These are phyloP conservation scores for Neogobius melanostomus DNA, from an alignment of 2,113 vertebrate species.

Conservation along the genomic window DNA sequence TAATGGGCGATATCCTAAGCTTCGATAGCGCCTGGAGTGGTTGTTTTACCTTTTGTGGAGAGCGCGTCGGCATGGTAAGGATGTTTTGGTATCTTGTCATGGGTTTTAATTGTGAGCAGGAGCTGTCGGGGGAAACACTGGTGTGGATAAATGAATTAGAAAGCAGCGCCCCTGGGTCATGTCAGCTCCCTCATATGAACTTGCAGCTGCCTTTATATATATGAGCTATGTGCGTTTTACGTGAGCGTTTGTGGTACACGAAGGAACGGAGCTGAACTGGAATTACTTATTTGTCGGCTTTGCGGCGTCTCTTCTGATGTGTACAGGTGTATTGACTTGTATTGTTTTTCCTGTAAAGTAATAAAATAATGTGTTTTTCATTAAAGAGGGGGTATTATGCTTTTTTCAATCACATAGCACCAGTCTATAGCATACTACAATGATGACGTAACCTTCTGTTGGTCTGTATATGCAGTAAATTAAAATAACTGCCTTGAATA, in stretches of 20 bases:
- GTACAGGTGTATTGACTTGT: too few species aligned
- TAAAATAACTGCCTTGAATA: too few species aligned
- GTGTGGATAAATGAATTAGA: constrained; percentile 73
- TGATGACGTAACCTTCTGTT: too few species aligned
- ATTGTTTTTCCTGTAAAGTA: too few species aligned
- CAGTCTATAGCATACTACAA: too few species aligned
- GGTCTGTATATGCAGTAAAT: too few species aligned
- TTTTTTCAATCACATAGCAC: too few species aligned
- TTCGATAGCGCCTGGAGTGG: constrained; percentile 66
- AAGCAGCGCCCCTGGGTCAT: constrained; percentile 66
- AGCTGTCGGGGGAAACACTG: constrained; percentile 66
- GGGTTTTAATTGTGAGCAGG: constrained; percentile 67
- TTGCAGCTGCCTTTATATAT: constrained; percentile 30
- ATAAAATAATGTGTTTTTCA: too few species aligned
- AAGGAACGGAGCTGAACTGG: constrained; percentile 32
- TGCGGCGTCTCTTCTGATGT: constrained; percentile 11
- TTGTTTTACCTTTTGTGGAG: constrained; percentile 72
- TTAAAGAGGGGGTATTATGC: too few species aligned
- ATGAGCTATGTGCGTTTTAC: constrained; percentile 45
- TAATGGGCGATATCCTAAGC: constrained; percentile 64
- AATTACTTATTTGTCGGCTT: constrained; percentile 29
- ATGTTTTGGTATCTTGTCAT: constrained; percentile 72
- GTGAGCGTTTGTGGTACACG: constrained; percentile 45
- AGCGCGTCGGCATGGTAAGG: constrained; percentile 68
- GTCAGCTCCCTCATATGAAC: constrained; percentile 49